Conservation (phyloP, 2,888 invertebrate genomes). For the Agrenia bidenticulata region DNA sequence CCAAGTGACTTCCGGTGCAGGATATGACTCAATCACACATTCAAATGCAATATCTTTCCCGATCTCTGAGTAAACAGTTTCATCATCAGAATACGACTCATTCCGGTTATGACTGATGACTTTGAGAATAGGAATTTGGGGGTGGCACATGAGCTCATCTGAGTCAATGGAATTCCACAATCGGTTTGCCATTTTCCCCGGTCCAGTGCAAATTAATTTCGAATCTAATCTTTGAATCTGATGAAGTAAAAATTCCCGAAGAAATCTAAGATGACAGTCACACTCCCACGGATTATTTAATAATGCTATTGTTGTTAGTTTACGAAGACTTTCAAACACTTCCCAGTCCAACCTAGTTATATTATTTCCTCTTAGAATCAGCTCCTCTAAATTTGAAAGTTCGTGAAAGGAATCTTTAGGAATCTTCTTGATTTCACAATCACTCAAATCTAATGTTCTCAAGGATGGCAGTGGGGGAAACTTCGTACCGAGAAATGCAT, state of each 20-base stretch:
- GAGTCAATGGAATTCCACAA: neutral
- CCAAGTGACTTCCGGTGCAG: constrained; percentile 4
- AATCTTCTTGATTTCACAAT: neutral
- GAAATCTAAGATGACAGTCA: constrained; percentile 8
- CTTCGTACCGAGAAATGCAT: constrained; percentile 23
- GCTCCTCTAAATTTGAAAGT: neutral
- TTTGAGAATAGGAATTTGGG: neutral
- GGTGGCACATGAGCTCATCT: neutral
- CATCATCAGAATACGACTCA: neutral
- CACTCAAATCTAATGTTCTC: neutral
- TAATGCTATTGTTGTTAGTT: too few relatives aligned
- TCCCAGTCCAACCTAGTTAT: neutral
- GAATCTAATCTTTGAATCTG: too few relatives aligned
- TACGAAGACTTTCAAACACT: neutral
- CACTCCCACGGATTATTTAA: constrained; percentile 10
- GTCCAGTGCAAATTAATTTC: too few relatives aligned
- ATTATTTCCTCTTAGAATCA: neutral
- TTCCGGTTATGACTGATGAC: neutral
- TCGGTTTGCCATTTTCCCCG: too few relatives aligned
- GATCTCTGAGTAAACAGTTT: neutral
- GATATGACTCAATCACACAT: constrained; percentile 1
- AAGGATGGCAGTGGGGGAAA: constrained; percentile 5
- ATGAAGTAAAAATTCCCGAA: neutral
- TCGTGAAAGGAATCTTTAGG: neutral
- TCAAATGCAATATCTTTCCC: constrained; percentile 1